These are phyloP conservation scores for Oplegnathus fasciatus DNA, from an alignment of 2,113 vertebrate species.

Conservation along the genomic window DNA sequence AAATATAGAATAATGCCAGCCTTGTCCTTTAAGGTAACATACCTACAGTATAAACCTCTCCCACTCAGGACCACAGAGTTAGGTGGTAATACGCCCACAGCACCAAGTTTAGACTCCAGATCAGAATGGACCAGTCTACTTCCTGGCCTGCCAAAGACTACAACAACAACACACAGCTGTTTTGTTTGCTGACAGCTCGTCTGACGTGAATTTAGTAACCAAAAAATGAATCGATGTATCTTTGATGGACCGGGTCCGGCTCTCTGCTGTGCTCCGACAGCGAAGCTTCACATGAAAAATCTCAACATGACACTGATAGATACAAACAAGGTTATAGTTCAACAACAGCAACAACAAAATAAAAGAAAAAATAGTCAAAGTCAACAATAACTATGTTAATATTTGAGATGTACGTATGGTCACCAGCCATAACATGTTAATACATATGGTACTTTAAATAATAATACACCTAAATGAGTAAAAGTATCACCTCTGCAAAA, in stretches of 20 bases:
- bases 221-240: background rate
- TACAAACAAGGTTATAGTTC: constrained; percentile 77
- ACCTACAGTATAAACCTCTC: background rate
- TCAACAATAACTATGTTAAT: constrained; percentile 82
- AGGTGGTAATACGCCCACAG: background rate
- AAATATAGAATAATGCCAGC: background rate
- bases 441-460: constrained; percentile 96
- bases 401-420: constrained; percentile 91
- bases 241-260: constrained; percentile 13
- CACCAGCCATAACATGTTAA: constrained; percentile 98
- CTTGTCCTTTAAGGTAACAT: background rate
- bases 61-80: background rate
- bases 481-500: constrained; percentile 87
- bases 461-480: constrained; percentile 89
- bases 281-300: constrained; percentile 32
- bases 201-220: background rate
- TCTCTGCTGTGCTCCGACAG: background rate
- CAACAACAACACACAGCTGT: background rate
- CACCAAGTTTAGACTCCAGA: constrained; percentile 23
- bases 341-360: constrained; percentile 53
- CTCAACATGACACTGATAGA: constrained; percentile 56
- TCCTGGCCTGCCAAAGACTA: constrained; percentile 18
- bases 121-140: constrained; percentile 29
- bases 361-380: constrained; percentile 30
- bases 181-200: background rate